Conservation (phyloP, 2,113 vertebrate species). For the Ailuropoda melanoleuca region DNA sequence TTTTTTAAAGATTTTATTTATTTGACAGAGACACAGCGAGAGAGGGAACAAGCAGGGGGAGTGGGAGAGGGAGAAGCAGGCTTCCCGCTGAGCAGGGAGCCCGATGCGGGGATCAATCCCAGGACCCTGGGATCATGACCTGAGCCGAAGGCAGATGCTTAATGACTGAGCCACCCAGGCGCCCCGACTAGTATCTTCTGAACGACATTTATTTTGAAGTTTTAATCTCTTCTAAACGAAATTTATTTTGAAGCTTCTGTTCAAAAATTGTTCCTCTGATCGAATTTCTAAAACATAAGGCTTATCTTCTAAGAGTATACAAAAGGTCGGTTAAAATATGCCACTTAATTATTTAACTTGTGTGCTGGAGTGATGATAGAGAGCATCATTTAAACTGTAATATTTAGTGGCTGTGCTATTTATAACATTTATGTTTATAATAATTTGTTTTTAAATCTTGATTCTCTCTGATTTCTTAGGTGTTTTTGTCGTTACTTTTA, state of each 20-base stretch:
- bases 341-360: slow-evolving; percentile 8
- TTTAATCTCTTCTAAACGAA: not conserved
- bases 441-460: slow-evolving; percentile 17
- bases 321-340: not conserved
- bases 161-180: no score
- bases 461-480: not conserved
- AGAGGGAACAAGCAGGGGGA: no score
- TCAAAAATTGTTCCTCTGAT: not conserved
- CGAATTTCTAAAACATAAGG: not conserved
- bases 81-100: no score
- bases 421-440: slow-evolving; percentile 19
- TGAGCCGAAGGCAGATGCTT: no score
- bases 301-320: not conserved
- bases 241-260: slow-evolving; percentile 15
- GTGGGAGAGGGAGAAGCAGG: no score
- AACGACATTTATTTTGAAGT: slow-evolving; percentile 26
- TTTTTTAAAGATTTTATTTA: no score
- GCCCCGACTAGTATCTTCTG: not conserved
- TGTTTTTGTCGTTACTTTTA: not conserved
- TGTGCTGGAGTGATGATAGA: not conserved
- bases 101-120: no score
- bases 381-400: slow-evolving; percentile 28
- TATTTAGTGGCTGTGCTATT: not conserved
- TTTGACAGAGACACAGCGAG: no score
- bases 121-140: no score